Evolutionary conservation across 2,113 vertebrate genomes (phyloP).

Genomic region (Grammomys dolichurus): DNA sequence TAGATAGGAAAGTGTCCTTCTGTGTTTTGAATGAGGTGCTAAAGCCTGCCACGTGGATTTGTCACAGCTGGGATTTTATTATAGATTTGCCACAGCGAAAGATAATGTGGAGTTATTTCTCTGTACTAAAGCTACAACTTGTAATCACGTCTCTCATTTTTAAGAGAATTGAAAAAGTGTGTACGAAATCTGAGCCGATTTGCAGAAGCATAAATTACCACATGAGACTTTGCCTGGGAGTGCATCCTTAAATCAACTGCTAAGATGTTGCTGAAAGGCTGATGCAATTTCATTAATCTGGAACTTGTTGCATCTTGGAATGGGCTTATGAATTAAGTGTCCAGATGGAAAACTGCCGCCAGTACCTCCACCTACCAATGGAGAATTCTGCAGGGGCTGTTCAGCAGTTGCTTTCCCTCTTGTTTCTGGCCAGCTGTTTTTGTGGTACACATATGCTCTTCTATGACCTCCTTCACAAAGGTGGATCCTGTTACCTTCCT

Average conservation of each 20-base stretch:
- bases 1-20: background rate
- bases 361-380: background rate
- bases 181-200: slow-evolving; percentile 35
- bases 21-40: slow-evolving; percentile 9
- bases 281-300: slow-evolving; percentile 42
- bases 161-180: slow-evolving; percentile 48
- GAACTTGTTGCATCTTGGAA: slow-evolving; percentile 46
- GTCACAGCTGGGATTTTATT: slow-evolving; percentile 51
- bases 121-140: slow-evolving; percentile 11
- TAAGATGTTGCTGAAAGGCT: background rate
- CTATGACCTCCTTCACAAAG: background rate
- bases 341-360: background rate
- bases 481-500: background rate
- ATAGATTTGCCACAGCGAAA: slow-evolving; percentile 42
- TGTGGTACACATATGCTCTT: background rate
- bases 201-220: slow-evolving; percentile 50
- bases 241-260: background rate
- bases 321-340: slow-evolving; percentile 33
- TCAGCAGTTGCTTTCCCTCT: background rate
- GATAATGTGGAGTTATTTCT: background rate
- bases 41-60: slow-evolving; percentile 23
- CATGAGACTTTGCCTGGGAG: slow-evolving; percentile 25
- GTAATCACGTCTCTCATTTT: slow-evolving; percentile 48
- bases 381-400: background rate
- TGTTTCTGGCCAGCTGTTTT: background rate